These are phyloP conservation scores for Erinaceus europaeus DNA, from an alignment of 2,113 vertebrate species.

Conservation along the genomic window DNA sequence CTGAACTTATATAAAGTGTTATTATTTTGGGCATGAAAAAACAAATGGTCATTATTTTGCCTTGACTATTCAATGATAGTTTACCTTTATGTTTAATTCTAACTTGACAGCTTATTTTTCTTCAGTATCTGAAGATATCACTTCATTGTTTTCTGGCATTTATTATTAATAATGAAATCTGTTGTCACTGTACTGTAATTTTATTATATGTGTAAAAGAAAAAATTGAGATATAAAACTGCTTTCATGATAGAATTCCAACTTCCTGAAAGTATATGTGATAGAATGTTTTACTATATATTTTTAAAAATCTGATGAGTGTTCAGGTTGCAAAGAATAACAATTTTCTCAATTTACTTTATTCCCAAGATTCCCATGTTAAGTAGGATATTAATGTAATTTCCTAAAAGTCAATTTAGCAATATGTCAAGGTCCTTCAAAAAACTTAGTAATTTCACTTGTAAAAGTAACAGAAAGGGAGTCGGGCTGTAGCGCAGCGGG, in stretches of 20 bases:
- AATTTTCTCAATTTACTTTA: neutral
- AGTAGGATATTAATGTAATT: neutral
- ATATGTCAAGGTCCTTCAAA: neutral
- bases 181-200: neutral
- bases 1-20: neutral
- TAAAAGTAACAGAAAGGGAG: neutral
- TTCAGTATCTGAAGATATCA: slow-evolving; percentile 3
- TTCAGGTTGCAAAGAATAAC: neutral
- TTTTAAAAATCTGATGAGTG: neutral
- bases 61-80: neutral
- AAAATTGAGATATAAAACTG: slow-evolving; percentile 1
- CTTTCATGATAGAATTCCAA: neutral
- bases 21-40: neutral
- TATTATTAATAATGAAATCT: slow-evolving; percentile 22
- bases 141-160: slow-evolving; percentile 34
- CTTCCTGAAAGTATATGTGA: neutral
- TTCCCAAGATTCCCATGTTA: neutral
- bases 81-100: slow-evolving; percentile 31
- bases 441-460: neutral
- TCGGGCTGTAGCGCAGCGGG: no score
- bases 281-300: neutral
- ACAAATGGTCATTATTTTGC: slow-evolving; percentile 20
- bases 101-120: slow-evolving; percentile 28
- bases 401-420: neutral
- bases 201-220: slow-evolving; percentile 19